These are phyloP conservation scores for Chelonoidis abingdonii DNA, from an alignment of 2,113 vertebrate genomes.

Conservation along the genomic window DNA sequence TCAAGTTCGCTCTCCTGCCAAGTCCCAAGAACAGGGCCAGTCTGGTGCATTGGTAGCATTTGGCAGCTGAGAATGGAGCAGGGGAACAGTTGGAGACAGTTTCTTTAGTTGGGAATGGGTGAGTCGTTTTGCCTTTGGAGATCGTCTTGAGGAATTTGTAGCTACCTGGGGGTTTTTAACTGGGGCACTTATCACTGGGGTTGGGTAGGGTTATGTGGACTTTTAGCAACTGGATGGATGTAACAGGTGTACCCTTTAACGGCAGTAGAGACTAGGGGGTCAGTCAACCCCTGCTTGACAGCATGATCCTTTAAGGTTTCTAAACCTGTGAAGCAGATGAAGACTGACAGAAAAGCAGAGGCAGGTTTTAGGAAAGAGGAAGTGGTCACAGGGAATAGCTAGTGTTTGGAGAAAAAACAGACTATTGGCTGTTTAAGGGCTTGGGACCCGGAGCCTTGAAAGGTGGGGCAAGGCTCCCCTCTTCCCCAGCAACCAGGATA, in stretches of 20 bases:
- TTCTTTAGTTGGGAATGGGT: neutral
- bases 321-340: neutral
- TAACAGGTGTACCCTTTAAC: neutral
- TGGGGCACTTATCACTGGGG: neutral
- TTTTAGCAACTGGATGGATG: neutral
- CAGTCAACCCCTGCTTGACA: neutral
- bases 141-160: neutral
- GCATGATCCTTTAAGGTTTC: neutral
- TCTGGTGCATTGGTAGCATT: neutral
- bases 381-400: neutral
- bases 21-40: constrained; percentile 36
- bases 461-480: neutral
- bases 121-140: neutral
- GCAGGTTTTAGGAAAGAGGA: neutral
- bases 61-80: constrained; percentile 12
- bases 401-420: neutral
- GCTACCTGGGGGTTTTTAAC: neutral
- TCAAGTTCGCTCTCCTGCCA: constrained; percentile 48
- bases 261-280: neutral
- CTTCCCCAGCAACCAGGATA: neutral
- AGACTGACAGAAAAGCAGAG: neutral
- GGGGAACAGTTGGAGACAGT: neutral
- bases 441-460: neutral
- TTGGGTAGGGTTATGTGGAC: neutral
- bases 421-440: neutral